Percentiles rank a stretch among this genome's conserved stretches.
Conservation (phyloP, 2,113 vertebrate genomes). For the Galemys pyrenaicus region DNA sequence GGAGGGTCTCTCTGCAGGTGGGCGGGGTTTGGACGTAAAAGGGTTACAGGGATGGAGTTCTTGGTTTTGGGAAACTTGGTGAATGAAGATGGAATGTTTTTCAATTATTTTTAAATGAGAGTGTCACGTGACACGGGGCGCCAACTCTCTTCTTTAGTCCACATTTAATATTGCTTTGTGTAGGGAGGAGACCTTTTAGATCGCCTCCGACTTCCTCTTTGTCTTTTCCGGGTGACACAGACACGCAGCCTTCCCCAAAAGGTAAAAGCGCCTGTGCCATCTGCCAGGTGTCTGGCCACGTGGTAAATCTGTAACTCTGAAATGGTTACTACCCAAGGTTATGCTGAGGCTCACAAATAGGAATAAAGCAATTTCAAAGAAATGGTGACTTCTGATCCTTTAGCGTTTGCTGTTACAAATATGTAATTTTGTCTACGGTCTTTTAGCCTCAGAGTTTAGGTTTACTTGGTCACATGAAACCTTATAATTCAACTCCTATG, state of each 20-base stretch:
- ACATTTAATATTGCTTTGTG: neutral
- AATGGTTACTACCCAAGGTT: neutral
- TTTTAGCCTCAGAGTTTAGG: conserved; percentile 3
- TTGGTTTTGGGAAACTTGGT: neutral
- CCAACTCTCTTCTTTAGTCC: neutral
- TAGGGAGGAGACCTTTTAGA: neutral
- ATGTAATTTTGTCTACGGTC: neutral
- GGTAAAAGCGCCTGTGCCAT: neutral
- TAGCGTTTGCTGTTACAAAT: neutral
- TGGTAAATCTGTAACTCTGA: conserved; percentile 12
- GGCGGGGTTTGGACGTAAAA: conserved; percentile 20
- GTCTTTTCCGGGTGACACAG: neutral
- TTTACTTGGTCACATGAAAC: conserved; percentile 14
- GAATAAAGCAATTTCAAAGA: conserved; percentile 29
- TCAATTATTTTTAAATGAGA: neutral
- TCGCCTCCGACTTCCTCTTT: neutral
- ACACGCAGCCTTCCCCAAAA: neutral
- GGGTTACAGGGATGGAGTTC: neutral
- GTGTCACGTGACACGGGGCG: neutral
- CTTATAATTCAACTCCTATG: neutral
- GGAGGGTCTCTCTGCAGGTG: neutral
- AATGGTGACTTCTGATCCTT: neutral
- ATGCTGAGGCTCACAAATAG: neutral
- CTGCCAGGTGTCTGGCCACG: neutral
- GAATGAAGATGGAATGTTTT: neutral